Conservation (phyloP, 2,113 vertebrate genomes). For the Chaetops frenatus region DNA sequence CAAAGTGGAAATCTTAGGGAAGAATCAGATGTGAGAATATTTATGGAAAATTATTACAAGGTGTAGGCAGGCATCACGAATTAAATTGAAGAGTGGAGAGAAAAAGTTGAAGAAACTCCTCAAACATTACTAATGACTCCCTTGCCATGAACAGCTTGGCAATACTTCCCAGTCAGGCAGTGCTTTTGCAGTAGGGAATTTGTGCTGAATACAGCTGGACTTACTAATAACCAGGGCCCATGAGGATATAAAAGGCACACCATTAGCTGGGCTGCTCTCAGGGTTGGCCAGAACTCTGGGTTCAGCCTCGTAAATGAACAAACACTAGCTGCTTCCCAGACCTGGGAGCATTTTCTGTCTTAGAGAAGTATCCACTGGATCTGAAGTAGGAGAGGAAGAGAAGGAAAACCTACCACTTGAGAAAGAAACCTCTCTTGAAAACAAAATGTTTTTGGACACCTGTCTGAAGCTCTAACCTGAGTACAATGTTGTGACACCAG, state of each 20-base stretch:
- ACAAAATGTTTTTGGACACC: not conserved
- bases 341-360: not conserved
- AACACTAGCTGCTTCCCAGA: not conserved
- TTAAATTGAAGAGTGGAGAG: not conserved
- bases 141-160: not conserved
- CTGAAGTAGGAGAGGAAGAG: not conserved
- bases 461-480: not conserved
- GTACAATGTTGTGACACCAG: not conserved
- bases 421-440: not conserved
- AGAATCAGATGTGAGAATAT: not conserved
- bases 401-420: not conserved
- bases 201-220: not conserved
- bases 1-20: not conserved
- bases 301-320: not conserved
- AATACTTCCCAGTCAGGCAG: not conserved
- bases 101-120: not conserved
- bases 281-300: not conserved
- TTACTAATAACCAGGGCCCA: not conserved
- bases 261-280: not conserved
- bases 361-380: not conserved
- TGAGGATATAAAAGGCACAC: accelerated
- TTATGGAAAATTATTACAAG: not conserved
- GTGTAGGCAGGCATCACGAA: not conserved
- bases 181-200: not conserved
- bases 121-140: not conserved